A percentile compares a stretch with the other conserved stretches of the same genome.
These are phyloP conservation scores for Pangasius krempfi DNA, from an alignment of 2,797 vertebrate species.

Conservation along the genomic window DNA sequence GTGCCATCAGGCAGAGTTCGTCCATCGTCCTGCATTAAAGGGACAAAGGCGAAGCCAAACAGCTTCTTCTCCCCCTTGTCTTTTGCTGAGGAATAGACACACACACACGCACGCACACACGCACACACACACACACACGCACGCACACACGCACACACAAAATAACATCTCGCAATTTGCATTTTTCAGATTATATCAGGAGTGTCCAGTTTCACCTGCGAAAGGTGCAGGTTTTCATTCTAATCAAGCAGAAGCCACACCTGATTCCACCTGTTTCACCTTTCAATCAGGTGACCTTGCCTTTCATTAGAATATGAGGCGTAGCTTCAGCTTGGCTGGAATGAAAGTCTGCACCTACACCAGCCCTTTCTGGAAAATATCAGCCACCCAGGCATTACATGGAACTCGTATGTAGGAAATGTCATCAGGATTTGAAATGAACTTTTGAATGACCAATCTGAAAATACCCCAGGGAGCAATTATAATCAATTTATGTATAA, in stretches of 20 bases:
- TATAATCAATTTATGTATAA: background rate
- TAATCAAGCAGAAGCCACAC: background rate
- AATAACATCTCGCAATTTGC: background rate
- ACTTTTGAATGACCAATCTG: background rate
- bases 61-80: slow-evolving; percentile 99
- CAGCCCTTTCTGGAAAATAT: background rate
- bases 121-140: background rate
- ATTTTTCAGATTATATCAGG: background rate
- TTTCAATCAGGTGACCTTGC: background rate
- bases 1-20: slow-evolving; percentile 94
- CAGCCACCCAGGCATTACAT: background rate
- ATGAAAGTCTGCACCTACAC: background rate
- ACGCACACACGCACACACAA: slow-evolving; percentile 4
- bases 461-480: background rate
- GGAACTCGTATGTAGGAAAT: background rate
- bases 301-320: background rate
- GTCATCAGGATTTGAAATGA: background rate
- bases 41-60: slow-evolving; percentile 96
- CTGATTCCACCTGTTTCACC: background rate
- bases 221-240: too few species aligned
- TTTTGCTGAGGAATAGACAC: slow-evolving; percentile 79
- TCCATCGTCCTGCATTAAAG: slow-evolving; percentile 98
- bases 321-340: background rate
- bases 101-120: background rate
- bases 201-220: background rate